Conservation (phyloP, 2,797 vertebrate species). For the Ctenosaura bakeri region DNA sequence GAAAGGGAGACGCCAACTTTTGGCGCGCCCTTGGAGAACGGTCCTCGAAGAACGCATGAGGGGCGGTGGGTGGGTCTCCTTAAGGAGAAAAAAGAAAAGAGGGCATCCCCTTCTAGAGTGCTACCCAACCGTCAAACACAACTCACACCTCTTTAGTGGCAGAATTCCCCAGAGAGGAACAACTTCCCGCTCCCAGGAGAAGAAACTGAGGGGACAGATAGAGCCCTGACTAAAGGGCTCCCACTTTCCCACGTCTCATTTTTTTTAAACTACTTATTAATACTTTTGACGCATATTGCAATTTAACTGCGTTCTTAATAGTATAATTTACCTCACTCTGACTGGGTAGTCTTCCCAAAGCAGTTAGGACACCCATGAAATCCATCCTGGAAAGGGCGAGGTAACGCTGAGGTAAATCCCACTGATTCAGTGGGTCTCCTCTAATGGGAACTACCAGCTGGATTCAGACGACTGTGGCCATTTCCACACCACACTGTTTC, state of each 20-base stretch:
- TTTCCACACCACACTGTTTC: too few relatives aligned
- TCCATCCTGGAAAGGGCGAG: neutral
- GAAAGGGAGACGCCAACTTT: neutral
- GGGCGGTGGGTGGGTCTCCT: too few relatives aligned
- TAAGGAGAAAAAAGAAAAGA: too few relatives aligned
- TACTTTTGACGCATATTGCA: too few relatives aligned
- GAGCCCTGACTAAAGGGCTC: too few relatives aligned
- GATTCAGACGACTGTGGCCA: too few relatives aligned
- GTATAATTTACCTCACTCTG: too few relatives aligned
- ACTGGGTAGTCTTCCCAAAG: neutral
- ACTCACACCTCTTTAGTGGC: neutral
- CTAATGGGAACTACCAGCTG: neutral
- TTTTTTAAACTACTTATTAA: too few relatives aligned
- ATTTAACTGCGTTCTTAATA: too few relatives aligned
- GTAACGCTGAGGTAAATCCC: neutral
- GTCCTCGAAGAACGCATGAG: too few relatives aligned
- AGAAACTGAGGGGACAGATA: neutral
- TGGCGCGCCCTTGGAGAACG: neutral
- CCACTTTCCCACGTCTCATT: neutral
- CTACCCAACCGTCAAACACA: neutral
- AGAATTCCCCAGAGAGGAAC: neutral
- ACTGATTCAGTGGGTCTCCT: neutral
- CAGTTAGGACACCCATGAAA: too few relatives aligned
- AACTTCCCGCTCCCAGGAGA: neutral
- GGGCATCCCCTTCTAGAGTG: too few relatives aligned